phyloP scores from a whole-genome alignment of 2,888 invertebrate species.

The Clitarchus hookeri region DNA sequence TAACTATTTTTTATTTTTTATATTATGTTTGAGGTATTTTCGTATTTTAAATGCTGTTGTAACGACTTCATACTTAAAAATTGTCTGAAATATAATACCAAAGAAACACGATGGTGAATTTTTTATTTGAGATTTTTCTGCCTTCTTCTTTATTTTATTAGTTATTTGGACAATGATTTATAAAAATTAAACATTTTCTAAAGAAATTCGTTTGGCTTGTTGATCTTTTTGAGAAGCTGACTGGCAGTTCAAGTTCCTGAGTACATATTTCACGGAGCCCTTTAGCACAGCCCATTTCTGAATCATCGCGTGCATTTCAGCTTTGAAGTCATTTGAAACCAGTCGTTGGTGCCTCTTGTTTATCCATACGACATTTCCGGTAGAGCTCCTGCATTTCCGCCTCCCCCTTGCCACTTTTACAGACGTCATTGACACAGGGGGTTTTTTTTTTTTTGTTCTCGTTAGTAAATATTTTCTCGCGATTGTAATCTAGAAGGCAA shows the following conservation, averaged over 20 bases:
- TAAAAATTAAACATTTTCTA: background rate
- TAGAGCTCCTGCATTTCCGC: background rate
- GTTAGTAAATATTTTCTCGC: background rate
- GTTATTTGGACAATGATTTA: background rate
- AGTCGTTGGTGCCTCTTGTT: background rate
- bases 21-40: too few relatives aligned
- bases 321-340: background rate
- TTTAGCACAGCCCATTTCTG: background rate
- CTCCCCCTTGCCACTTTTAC: background rate
- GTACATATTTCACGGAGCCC: background rate
- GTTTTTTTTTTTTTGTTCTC: background rate
- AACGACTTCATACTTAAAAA: too few relatives aligned
- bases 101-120: too few relatives aligned
- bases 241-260: background rate
- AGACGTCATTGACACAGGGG: background rate
- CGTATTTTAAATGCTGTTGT: too few relatives aligned
- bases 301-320: background rate
- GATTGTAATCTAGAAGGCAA: slow-evolving; percentile 14
- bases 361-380: background rate
- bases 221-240: background rate
- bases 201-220: background rate
- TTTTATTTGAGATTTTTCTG: too few relatives aligned
- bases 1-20: too few relatives aligned
- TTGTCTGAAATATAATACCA: too few relatives aligned
- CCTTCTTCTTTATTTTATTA: too few relatives aligned